Evolutionary conservation across 2,888 invertebrate species (phyloP).

Genomic region (Petrolisthes manimaculis): DNA sequence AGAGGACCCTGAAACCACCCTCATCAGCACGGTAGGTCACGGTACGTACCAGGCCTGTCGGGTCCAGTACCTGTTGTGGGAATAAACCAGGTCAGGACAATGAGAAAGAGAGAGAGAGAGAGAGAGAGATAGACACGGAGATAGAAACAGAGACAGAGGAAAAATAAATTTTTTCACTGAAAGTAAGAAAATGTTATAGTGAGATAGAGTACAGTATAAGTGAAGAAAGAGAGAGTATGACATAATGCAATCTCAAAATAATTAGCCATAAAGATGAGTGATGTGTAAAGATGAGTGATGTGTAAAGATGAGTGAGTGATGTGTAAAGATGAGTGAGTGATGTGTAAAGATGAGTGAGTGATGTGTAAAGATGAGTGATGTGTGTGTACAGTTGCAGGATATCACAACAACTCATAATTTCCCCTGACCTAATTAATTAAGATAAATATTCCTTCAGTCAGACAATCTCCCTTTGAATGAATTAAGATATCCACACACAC

Average conservation of each 20-base stretch:
- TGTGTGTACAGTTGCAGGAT: no score
- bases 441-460: not conserved
- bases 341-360: not conserved
- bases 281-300: not conserved
- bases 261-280: not conserved
- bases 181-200: not conserved
- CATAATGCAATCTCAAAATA: not conserved
- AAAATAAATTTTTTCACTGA: not conserved
- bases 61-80: conserved; percentile 56
- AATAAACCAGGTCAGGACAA: not conserved
- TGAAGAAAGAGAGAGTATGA: not conserved
- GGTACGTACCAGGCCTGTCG: conserved; percentile 60
- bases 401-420: not conserved
- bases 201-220: not conserved
- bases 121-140: not conserved
- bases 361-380: not conserved
- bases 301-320: not conserved
- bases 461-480: not conserved
- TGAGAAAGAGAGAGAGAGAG: not conserved
- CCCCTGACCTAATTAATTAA: not conserved
- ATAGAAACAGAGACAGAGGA: not conserved
- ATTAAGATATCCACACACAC: not conserved
- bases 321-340: not conserved
- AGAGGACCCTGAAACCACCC: conserved; percentile 57
- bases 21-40: conserved; percentile 60